phyloP scores from a whole-genome alignment of 2,888 invertebrate genomes.

The Orthonevra nobilis region DNA sequence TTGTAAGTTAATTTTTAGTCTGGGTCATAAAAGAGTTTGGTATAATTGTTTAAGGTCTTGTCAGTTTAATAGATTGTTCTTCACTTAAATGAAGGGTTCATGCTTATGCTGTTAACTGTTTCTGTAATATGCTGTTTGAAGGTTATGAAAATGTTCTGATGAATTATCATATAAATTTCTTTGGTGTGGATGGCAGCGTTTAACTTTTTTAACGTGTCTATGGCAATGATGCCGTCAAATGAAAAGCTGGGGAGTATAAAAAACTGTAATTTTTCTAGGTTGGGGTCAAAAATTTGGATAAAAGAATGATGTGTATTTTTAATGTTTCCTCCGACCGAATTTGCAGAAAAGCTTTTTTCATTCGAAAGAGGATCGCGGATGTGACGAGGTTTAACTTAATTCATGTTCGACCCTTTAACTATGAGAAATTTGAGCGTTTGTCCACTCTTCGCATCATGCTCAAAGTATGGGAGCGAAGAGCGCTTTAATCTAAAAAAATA shows the following conservation, averaged over 20 bases:
- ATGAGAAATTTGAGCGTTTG: conserved; percentile 22
- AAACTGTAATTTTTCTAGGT: conserved; percentile 14
- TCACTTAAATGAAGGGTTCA: no score
- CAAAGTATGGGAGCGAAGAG: conserved; percentile 37
- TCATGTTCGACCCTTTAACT: conserved; percentile 16
- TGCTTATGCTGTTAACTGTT: no score
- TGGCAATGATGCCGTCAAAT: conserved; percentile 21
- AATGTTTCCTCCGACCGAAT: conserved; percentile 39
- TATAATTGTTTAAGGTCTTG: no score
- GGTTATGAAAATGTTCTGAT: conserved; percentile 3
- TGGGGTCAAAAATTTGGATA: conserved; percentile 17
- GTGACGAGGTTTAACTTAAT: conserved; percentile 30
- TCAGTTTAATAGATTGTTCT: no score
- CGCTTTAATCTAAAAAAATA: conserved; percentile 41
- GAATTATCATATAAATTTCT: conserved; percentile 18
- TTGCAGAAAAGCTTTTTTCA: conserved; percentile 39
- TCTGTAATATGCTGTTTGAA: conserved; percentile 39
- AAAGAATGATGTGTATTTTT: conserved; percentile 28
- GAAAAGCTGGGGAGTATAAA: conserved; percentile 14
- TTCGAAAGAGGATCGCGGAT: conserved; percentile 30
- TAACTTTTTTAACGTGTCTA: conserved; percentile 9
- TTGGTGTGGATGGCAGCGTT: background rate
- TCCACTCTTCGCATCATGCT: conserved; percentile 15
- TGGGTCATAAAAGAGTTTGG: no score
- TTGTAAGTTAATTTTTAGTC: no score